These are phyloP conservation scores for Athalia cordata DNA, from an alignment of 2,888 invertebrate species.

Conservation along the genomic window DNA sequence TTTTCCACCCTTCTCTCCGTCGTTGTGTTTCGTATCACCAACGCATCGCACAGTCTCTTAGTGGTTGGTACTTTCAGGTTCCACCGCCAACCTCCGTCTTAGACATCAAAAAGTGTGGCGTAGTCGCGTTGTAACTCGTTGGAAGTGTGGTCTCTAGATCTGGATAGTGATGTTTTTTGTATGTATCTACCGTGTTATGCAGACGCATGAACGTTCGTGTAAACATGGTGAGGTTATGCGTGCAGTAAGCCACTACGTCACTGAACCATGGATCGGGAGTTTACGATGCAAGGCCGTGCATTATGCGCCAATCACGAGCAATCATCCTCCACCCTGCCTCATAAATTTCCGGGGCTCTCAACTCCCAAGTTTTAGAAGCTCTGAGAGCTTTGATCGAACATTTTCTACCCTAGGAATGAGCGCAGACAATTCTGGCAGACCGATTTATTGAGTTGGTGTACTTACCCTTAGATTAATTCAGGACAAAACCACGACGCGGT, in stretches of 20 bases:
- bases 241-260: constrained; percentile 52
- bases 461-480: too few species aligned
- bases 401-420: too few species aligned
- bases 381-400: too few species aligned
- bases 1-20: constrained; percentile 44
- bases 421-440: too few species aligned
- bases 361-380: constrained; percentile 63
- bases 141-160: constrained; percentile 38
- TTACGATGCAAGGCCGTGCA: constrained; percentile 73
- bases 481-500: too few species aligned
- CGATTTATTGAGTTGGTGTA: too few species aligned
- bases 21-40: constrained; percentile 16
- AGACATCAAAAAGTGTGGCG: background rate
- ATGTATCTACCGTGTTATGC: constrained; percentile 13
- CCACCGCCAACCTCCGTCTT: background rate
- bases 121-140: constrained; percentile 31
- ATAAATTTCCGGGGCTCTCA: constrained; percentile 71
- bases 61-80: background rate
- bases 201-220: background rate
- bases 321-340: constrained; percentile 70
- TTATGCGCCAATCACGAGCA: constrained; percentile 70
- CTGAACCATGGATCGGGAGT: constrained; percentile 54
- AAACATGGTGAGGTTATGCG: background rate
- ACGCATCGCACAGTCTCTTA: constrained; percentile 26
- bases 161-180: background rate